Evolutionary conservation across 2,797 vertebrate species (phyloP).

Genomic region (Pelodytes ibericus): DNA sequence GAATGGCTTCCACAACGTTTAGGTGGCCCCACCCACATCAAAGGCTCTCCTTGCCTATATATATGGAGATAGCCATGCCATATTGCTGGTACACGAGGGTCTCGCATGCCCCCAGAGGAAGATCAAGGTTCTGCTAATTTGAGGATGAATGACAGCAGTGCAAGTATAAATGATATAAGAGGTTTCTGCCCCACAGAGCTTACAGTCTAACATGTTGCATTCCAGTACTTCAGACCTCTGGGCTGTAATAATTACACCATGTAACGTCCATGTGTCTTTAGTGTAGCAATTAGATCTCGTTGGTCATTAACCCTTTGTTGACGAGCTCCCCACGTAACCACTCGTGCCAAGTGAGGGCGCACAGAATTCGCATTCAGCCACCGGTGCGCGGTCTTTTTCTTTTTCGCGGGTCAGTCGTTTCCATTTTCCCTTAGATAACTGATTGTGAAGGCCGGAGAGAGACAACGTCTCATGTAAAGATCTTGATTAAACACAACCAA

Average conservation of each 20-base stretch:
- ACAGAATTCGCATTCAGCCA: not conserved
- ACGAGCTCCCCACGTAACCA: not conserved
- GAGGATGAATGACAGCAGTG: too few relatives aligned
- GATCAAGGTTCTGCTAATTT: too few relatives aligned
- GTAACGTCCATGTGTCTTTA: not conserved
- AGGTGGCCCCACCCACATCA: too few relatives aligned
- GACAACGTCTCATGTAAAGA: not conserved
- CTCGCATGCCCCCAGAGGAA: too few relatives aligned
- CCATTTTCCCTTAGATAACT: not conserved
- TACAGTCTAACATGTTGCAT: too few relatives aligned
- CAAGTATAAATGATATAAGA: too few relatives aligned
- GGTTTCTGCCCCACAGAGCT: too few relatives aligned
- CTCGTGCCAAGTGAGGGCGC: not conserved
- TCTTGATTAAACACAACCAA: conserved; percentile 16
- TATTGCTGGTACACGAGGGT: too few relatives aligned
- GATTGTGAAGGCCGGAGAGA: conserved; percentile 16
- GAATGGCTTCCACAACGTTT: too few relatives aligned
- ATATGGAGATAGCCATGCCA: too few relatives aligned
- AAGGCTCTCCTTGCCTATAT: too few relatives aligned
- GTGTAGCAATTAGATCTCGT: not conserved
- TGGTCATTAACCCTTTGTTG: not conserved
- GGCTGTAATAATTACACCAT: not conserved
- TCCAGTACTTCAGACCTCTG: too few relatives aligned
- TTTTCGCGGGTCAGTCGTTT: conserved; percentile 12
- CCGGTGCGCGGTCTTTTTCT: not conserved